These are phyloP conservation scores for Laticauda laticaudata DNA, from an alignment of 2,113 vertebrate species.

Conservation along the genomic window DNA sequence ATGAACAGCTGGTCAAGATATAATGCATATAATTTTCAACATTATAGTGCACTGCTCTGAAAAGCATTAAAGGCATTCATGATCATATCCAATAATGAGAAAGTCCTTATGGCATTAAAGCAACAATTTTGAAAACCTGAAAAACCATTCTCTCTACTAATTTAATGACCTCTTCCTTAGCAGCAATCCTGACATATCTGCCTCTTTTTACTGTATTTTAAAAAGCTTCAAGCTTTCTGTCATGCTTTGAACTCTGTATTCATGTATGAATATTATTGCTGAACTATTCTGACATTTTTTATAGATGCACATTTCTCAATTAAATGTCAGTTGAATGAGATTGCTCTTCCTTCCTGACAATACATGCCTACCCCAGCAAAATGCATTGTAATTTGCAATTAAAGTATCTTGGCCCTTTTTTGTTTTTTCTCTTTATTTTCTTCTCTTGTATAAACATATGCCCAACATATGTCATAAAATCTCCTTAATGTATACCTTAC, in stretches of 20 bases:
- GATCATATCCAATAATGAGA: neutral
- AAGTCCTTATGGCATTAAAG: neutral
- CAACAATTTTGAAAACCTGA: neutral
- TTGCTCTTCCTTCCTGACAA: neutral
- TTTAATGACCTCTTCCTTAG: neutral
- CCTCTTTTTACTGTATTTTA: neutral
- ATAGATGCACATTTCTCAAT: neutral
- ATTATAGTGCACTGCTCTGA: neutral
- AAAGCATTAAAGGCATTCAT: neutral
- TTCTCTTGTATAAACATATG: neutral
- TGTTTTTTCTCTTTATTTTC: neutral
- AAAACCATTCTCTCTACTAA: neutral
- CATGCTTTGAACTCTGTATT: neutral
- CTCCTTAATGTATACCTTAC: neutral
- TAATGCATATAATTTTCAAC: neutral
- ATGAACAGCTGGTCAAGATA: neutral
- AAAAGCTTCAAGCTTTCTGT: neutral
- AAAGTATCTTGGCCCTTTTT: neutral
- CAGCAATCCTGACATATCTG: neutral
- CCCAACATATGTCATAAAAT: neutral
- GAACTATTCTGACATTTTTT: neutral
- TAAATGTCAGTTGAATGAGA: neutral
- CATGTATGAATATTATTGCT: neutral
- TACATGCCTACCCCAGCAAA: neutral
- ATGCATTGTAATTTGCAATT: neutral